Evolutionary conservation across 2,113 vertebrate species (phyloP), one percentile per base, ranked within the genome.

Genomic region (Marmota flaviventris): DNA sequence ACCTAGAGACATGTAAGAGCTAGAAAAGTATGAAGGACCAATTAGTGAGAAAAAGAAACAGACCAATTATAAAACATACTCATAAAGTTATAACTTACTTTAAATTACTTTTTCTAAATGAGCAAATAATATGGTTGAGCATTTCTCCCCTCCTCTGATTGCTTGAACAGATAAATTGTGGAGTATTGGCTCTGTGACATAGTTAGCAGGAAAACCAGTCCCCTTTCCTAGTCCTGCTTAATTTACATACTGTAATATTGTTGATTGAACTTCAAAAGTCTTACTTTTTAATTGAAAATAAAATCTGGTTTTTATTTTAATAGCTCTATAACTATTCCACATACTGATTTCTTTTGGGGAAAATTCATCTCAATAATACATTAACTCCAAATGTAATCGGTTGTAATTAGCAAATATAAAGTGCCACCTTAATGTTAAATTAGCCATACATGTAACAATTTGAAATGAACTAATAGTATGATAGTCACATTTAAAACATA

Each of bases 381-480:
- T 45, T 51, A 87, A 87, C 22, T 90, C 76, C 82, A 87, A 72
- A 85, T 91, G 76, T 63, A 89, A 70, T n/a, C 65, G 20, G 48
- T 79, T 91, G 2, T 85, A 93, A 51, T 90, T 90, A 92, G 34
- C 67, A 97, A 90, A 73, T 91, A 85, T 42, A 85, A 97, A 92
- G 42, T n/a, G 48, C 51, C 17, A 82, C 25, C 51, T 87, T 93
- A 93, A 78, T 77, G 70, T 72, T 88, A 92, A 73, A 73, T 81
- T 96, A 84, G 58, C 39, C 81, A 78, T 53, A 45, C 37, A 27
- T 37, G 12, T 85, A 92, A 75, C 37, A 93, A 85, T 78, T 48
- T 72, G 1, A 76, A 90, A 51, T 92, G 87, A 97, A 85, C 39
- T 67, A 97, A 89, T 45, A 89, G 53, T 78, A 61, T n/a, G 51